Conservation (phyloP, 2,113 vertebrate genomes). For the Rhinichthys klamathensis region DNA sequence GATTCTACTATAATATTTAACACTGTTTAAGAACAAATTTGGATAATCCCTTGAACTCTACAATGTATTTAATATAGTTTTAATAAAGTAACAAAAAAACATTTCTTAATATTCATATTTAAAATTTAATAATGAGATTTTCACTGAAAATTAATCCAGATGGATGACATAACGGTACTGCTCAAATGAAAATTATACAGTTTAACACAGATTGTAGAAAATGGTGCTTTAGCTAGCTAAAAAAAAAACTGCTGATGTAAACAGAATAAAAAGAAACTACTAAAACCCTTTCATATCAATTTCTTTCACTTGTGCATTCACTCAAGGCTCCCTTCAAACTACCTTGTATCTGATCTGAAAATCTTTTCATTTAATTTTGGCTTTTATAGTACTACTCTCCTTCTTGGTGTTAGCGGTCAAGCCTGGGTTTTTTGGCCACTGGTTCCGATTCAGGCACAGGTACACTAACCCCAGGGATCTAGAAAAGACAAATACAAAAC, state of each 20-base stretch:
- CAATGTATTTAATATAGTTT: not conserved
- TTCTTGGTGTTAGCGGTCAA: constrained; percentile 70
- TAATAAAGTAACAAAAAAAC: not conserved
- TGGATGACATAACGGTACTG: not conserved
- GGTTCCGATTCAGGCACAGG: constrained; percentile 73
- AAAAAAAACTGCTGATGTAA: not conserved
- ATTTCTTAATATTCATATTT: not conserved
- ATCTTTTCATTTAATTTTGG: not conserved
- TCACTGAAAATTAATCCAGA: not conserved
- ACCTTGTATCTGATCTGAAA: not conserved
- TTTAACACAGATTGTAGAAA: not conserved
- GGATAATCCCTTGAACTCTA: not conserved
- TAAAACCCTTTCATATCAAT: not conserved
- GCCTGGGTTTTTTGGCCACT: constrained; percentile 83
- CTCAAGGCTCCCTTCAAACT: not conserved
- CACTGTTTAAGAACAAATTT: too few relatives aligned
- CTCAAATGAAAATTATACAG: not conserved
- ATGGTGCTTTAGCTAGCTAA: not conserved
- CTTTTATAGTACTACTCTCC: too few relatives aligned
- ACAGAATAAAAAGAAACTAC: not conserved
- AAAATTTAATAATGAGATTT: not conserved
- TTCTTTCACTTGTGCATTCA: not conserved
- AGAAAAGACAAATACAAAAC: constrained; percentile 53
- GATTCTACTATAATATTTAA: not conserved
- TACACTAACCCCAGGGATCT: constrained; percentile 82